Percentiles rank a stretch among this genome's conserved stretches.
phyloP scores from a whole-genome alignment of 2,888 invertebrate genomes.

The Diabrotica balteata region DNA sequence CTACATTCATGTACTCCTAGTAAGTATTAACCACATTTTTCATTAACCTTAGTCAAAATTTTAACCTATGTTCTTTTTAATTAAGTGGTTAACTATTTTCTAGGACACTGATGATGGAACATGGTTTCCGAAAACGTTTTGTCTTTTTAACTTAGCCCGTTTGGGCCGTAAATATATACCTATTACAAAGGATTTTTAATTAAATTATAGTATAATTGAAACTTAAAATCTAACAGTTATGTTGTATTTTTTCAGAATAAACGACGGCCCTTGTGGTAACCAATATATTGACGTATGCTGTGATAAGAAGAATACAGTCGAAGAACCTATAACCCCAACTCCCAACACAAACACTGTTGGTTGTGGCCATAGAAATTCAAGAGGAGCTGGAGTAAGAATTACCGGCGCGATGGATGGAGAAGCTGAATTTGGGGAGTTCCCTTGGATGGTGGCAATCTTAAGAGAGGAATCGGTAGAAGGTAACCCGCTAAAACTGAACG shows the following conservation, averaged over 20 bases:
- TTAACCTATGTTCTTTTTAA: too few relatives aligned
- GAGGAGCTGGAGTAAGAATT: constrained; percentile 78
- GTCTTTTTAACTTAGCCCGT: too few relatives aligned
- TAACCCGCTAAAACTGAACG: constrained; percentile 41
- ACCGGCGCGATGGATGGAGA: constrained; percentile 71
- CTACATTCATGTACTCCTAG: too few relatives aligned
- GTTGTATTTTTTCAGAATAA: constrained; percentile 38
- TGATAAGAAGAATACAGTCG: constrained; percentile 48
- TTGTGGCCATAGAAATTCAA: constrained; percentile 76
- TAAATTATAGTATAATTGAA: too few relatives aligned
- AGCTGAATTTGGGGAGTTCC: constrained; percentile 80
- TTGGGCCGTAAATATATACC: too few relatives aligned
- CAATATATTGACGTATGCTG: constrained; percentile 68
- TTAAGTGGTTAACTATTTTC: too few relatives aligned
- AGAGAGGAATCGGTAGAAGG: constrained; percentile 64
- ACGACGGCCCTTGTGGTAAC: constrained; percentile 55
- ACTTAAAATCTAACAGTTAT: too few relatives aligned
- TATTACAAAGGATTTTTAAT: too few relatives aligned
- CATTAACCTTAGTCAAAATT: too few relatives aligned
- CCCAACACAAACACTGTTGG: constrained; percentile 54
- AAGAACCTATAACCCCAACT: constrained; percentile 44
- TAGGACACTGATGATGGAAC: too few relatives aligned
- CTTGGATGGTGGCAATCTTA: constrained; percentile 83
- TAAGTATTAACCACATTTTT: too few relatives aligned
- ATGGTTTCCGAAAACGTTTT: too few relatives aligned